These are phyloP conservation scores for Drosophila kambysellisi DNA, from an alignment of 2,888 invertebrate genomes.

Conservation along the genomic window DNA sequence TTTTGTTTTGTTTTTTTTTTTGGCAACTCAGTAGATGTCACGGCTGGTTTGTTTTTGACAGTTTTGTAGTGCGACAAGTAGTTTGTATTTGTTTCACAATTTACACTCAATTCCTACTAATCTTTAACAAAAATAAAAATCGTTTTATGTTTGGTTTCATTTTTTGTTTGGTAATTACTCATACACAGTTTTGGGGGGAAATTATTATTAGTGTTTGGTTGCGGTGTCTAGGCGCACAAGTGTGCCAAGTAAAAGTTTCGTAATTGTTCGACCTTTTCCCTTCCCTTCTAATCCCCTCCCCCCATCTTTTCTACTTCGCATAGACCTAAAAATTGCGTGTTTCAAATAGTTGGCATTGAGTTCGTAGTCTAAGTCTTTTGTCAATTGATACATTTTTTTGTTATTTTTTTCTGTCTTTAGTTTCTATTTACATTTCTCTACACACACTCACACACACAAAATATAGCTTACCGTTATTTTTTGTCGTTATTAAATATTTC, in stretches of 20 bases:
- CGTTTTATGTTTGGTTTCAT: background rate
- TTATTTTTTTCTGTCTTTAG: slow-evolving; percentile 20
- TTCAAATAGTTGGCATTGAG: slow-evolving; percentile 71
- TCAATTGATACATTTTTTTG: slow-evolving; percentile 4
- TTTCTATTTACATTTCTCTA: slow-evolving; percentile 32
- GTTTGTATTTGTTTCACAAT: slow-evolving; percentile 20
- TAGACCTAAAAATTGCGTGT: slow-evolving; percentile 16
- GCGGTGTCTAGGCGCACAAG: background rate
- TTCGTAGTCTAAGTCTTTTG: slow-evolving; percentile 52
- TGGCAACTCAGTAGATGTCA: slow-evolving; percentile 10
- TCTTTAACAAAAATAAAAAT: slow-evolving; percentile 34
- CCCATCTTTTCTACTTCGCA: background rate
- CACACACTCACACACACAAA: slow-evolving; percentile 21
- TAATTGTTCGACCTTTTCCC: slow-evolving; percentile 6
- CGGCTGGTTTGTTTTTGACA: slow-evolving; percentile 20
- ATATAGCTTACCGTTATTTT: slow-evolving; percentile 26
- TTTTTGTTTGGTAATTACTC: slow-evolving; percentile 10
- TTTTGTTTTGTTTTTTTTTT: background rate
- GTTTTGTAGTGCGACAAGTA: slow-evolving; percentile 17
- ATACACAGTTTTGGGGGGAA: background rate
- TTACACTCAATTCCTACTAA: slow-evolving; percentile 54
- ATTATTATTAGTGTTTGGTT: slow-evolving; percentile 9
- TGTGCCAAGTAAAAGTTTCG: slow-evolving; percentile 31
- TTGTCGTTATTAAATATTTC: slow-evolving; percentile 34
- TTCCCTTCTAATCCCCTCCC: background rate